Percentiles rank a stretch among this genome's conserved stretches.
Conservation (phyloP, 1,140 invertebrate genomes). For the Drosophila gunungcola region DNA sequence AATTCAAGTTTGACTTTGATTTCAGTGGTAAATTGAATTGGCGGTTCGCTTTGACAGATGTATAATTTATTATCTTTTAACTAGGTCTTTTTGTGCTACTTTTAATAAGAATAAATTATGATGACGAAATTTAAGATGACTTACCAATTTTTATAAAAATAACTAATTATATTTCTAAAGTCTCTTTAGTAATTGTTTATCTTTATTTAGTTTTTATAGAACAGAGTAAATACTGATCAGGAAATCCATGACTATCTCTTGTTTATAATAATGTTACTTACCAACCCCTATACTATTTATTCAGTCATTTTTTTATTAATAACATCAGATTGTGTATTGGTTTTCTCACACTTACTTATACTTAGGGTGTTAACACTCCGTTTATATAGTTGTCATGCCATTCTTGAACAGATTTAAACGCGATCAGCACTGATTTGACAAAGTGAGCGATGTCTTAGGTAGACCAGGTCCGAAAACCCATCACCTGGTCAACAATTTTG, state of each 20-base stretch:
- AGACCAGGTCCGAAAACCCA: slow-evolving; percentile 19
- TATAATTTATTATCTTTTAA: no score
- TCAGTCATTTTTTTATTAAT: no score
- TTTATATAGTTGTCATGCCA: background rate
- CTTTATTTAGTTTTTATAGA: no score
- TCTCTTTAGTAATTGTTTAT: no score
- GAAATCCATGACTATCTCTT: no score
- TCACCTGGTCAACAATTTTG: slow-evolving; percentile 38
- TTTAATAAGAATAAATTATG: background rate
- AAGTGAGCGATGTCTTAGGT: slow-evolving; percentile 13
- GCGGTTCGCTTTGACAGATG: background rate
- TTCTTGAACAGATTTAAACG: slow-evolving; percentile 1
- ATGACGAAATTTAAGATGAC: no score
- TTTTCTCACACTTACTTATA: background rate
- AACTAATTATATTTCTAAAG: no score
- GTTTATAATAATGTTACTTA: no score
- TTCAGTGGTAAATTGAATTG: background rate
- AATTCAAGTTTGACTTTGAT: slow-evolving; percentile 48
- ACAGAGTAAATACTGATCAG: no score
- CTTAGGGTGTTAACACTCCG: background rate
- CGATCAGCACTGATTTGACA: slow-evolving; percentile 36
- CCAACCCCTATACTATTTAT: no score
- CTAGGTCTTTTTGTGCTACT: background rate
- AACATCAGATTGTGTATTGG: no score
- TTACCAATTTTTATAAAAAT: no score